Conservation (phyloP, 2,888 invertebrate genomes). For the Lapara coniferarum region DNA sequence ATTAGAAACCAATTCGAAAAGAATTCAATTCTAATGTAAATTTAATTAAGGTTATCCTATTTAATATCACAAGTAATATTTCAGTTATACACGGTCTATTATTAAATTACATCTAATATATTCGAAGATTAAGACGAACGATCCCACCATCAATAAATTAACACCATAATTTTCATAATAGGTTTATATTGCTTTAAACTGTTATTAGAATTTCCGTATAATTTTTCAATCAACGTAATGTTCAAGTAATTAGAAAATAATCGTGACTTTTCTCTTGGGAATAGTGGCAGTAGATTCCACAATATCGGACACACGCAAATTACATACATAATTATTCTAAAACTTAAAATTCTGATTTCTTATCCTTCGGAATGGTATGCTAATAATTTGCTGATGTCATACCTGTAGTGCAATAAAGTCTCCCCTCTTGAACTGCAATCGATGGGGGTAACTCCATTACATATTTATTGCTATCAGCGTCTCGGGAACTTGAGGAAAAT, state of each 20-base stretch:
- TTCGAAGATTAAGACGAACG: no score
- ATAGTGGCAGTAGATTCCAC: neutral
- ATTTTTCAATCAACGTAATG: neutral
- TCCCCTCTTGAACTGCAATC: constrained; percentile 64
- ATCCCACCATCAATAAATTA: no score
- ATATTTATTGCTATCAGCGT: constrained; percentile 70
- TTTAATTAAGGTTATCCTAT: constrained; percentile 40
- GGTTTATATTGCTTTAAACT: no score
- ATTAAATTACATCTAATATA: no score
- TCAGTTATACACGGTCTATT: neutral
- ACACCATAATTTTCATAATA: no score
- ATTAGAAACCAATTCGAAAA: constrained; percentile 50
- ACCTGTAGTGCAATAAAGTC: constrained; percentile 61
- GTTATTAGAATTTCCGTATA: neutral
- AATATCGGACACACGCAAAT: constrained; percentile 15
- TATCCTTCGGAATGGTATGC: constrained; percentile 11
- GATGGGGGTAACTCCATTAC: constrained; percentile 68
- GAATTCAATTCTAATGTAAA: constrained; percentile 50
- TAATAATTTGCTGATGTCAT: constrained; percentile 60
- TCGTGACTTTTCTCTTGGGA: neutral
- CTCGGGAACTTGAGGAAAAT: constrained; percentile 56
- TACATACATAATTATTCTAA: constrained; percentile 28
- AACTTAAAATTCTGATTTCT: no score
- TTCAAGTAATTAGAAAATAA: neutral
- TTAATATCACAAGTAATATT: neutral